Percentiles rank a stretch among this genome's conserved stretches.
Conservation (phyloP, 2,113 vertebrate species). For the Erythrocercus mccallii region DNA sequence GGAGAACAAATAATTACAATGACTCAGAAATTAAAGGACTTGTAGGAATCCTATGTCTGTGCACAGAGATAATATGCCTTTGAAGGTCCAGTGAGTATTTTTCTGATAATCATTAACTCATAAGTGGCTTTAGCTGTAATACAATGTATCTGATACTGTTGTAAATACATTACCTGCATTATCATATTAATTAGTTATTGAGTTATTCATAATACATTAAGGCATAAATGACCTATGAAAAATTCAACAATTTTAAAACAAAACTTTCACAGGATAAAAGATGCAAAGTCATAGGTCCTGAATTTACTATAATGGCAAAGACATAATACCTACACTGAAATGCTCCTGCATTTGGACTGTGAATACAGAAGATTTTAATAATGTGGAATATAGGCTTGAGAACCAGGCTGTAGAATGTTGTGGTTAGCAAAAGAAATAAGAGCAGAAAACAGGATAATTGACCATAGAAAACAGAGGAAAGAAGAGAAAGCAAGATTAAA, state of each 20-base stretch:
- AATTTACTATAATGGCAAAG: background rate
- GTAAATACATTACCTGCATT: background rate
- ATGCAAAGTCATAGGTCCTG: background rate
- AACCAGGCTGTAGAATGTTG: background rate
- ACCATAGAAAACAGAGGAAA: background rate
- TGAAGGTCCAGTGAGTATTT: background rate
- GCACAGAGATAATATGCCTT: background rate
- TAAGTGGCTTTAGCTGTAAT: background rate
- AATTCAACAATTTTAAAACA: background rate
- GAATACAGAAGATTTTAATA: background rate
- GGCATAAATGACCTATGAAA: background rate
- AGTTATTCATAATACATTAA: background rate
- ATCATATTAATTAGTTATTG: background rate
- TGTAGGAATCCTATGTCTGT: background rate
- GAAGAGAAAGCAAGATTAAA: background rate
- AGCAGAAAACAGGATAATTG: background rate
- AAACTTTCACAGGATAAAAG: background rate
- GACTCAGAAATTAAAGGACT: background rate
- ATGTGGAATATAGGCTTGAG: background rate
- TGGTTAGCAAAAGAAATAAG: background rate
- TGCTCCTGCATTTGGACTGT: background rate
- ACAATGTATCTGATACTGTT: background rate
- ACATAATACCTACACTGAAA: background rate
- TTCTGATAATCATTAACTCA: background rate
- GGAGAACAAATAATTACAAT: background rate